Percentiles rank a stretch among this genome's conserved stretches.
Evolutionary conservation across 2,888 invertebrate species (phyloP).

Genomic region (Erebia epiphron): DNA sequence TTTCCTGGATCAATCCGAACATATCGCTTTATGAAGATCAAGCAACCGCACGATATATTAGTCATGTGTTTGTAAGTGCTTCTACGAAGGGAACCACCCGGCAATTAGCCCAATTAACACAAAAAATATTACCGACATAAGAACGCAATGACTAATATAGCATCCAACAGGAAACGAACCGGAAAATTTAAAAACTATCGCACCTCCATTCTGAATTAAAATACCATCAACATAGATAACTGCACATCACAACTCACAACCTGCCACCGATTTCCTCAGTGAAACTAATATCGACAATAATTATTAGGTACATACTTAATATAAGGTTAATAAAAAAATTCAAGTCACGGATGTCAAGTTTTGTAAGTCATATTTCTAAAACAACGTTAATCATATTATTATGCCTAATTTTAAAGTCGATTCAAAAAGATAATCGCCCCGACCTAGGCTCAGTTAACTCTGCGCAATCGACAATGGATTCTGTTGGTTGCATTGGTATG

Average conservation of each 20-base stretch:
- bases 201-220: slow-evolving; percentile 33
- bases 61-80: slow-evolving; percentile 38
- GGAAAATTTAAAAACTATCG: slow-evolving; percentile 42
- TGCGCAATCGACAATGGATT: slow-evolving; percentile 56
- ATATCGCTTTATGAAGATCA: slow-evolving; percentile 20
- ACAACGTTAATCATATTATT: slow-evolving; percentile 75
- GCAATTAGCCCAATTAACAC: slow-evolving; percentile 70
- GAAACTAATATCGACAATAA: slow-evolving; percentile 41
- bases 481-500: slow-evolving; percentile 41
- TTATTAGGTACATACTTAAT: slow-evolving; percentile 37
- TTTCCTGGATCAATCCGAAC: slow-evolving; percentile 37
- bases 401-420: slow-evolving; percentile 75
- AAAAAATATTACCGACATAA: slow-evolving; percentile 41
- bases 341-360: slow-evolving; percentile 70
- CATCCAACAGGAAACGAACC: slow-evolving; percentile 38
- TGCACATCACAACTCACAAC: slow-evolving; percentile 43
- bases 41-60: slow-evolving; percentile 29
- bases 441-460: slow-evolving; percentile 60
- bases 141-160: slow-evolving; percentile 43
- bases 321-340: slow-evolving; percentile 42
- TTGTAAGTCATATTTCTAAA: slow-evolving; percentile 69
- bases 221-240: slow-evolving; percentile 51
- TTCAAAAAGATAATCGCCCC: slow-evolving; percentile 71
- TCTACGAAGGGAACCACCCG: slow-evolving; percentile 65
- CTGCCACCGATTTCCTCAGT: slow-evolving; percentile 51